Conservation (phyloP, 1,140 invertebrate genomes). For the Psix sp. region DNA sequence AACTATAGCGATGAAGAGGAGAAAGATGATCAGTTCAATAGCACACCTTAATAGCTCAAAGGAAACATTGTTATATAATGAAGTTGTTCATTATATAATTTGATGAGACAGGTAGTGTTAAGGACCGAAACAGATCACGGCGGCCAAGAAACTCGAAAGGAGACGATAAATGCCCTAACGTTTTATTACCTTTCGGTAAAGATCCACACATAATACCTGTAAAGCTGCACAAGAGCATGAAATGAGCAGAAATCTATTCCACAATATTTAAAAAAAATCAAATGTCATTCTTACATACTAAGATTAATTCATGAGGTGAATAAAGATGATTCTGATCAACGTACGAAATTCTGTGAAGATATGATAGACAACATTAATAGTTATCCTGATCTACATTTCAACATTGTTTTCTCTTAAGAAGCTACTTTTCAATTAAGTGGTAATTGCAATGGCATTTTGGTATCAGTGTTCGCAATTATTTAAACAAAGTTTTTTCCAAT, state of each 20-base stretch:
- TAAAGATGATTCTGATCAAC: too few relatives aligned
- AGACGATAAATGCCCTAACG: too few relatives aligned
- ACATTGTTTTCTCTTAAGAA: conserved; percentile 6
- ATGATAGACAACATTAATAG: conserved; percentile 10
- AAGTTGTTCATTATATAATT: too few relatives aligned
- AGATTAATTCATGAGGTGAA: conserved; percentile 8
- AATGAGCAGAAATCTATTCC: conserved; percentile 3
- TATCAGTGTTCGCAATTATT: too few relatives aligned
- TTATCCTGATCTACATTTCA: conserved; percentile 3
- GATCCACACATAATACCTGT: conserved; percentile 8
- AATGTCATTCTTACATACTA: conserved; percentile 20
- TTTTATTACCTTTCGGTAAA: conserved; percentile 2
- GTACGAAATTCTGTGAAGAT: conserved; percentile 15
- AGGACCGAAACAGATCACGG: too few relatives aligned
- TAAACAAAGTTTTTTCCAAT: too few relatives aligned
- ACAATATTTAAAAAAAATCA: conserved; percentile 2
- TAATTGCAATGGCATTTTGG: conserved; percentile 4
- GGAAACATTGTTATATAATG: too few relatives aligned
- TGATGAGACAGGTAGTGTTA: too few relatives aligned
- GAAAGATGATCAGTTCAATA: too few relatives aligned
- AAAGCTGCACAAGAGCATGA: conserved; percentile 13
- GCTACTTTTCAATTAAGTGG: background rate
- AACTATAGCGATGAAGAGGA: too few relatives aligned
- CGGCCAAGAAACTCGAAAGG: too few relatives aligned
- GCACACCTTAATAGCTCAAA: too few relatives aligned